Percentiles rank a stretch among this genome's conserved stretches.
Evolutionary conservation across 2,113 vertebrate species (phyloP).

Genomic region (Mandrillus leucophaeus): DNA sequence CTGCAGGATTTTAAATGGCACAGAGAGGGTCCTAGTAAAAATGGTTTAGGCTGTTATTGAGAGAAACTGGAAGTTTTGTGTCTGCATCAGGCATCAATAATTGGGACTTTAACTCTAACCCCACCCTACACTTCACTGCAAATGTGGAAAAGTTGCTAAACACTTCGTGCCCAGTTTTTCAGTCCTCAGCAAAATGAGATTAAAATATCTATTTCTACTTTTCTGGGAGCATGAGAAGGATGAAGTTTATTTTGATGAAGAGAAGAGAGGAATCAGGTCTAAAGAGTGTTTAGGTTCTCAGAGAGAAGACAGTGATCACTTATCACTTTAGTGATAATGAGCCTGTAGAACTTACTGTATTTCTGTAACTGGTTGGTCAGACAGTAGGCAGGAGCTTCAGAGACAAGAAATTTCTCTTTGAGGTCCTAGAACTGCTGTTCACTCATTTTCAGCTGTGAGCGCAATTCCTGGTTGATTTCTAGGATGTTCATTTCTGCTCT

Average conservation of each 20-base stretch:
- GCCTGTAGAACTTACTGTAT: constrained; percentile 86
- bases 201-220: background rate
- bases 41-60: background rate
- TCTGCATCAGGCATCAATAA: background rate
- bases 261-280: background rate
- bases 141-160: background rate
- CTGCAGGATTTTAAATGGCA: too few relatives aligned
- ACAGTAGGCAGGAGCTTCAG: constrained; percentile 81
- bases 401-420: constrained; percentile 83
- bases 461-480: constrained; percentile 75
- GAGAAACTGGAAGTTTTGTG: background rate
- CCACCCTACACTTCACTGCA: background rate
- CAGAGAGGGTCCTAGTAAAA: background rate
- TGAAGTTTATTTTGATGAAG: background rate
- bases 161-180: background rate
- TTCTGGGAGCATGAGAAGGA: background rate
- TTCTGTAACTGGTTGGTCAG: constrained; percentile 86
- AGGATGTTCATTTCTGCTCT: background rate
- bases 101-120: background rate
- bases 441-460: constrained; percentile 80
- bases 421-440: constrained; percentile 80
- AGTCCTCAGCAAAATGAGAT: background rate
- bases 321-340: background rate
- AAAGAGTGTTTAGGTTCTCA: background rate
- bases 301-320: background rate